These are phyloP conservation scores for Tortricodes alternella DNA, from an alignment of 2,888 invertebrate species.

Conservation along the genomic window DNA sequence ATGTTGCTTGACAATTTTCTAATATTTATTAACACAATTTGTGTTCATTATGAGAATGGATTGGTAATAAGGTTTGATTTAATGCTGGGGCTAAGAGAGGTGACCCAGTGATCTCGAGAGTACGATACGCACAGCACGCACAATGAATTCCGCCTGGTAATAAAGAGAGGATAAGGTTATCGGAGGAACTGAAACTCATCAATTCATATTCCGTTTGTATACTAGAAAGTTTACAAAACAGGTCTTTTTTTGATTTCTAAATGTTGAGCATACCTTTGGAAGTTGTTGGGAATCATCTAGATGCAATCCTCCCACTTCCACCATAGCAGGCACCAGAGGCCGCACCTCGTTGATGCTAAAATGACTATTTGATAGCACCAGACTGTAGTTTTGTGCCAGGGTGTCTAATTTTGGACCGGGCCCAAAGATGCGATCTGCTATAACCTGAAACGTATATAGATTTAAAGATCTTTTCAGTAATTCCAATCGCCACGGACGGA, in stretches of 20 bases:
- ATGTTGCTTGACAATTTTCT: too few species aligned
- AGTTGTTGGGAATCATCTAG: conserved; percentile 70
- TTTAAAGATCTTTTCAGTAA: not conserved
- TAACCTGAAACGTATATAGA: conserved; percentile 47
- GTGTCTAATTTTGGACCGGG: conserved; percentile 66
- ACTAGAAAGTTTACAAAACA: too few species aligned
- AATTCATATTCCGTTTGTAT: too few species aligned
- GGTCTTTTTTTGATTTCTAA: not conserved
- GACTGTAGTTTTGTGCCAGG: conserved; percentile 76
- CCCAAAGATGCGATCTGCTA: conserved; percentile 79
- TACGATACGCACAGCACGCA: conserved; percentile 37
- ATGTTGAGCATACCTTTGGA: conserved; percentile 59
- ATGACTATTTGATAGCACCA: conserved; percentile 81
- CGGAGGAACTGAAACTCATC: too few species aligned
- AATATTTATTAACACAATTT: too few species aligned
- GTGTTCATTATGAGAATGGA: too few species aligned
- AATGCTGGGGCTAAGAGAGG: conserved; percentile 32
- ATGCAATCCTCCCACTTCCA: conserved; percentile 83
- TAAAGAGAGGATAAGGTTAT: conserved; percentile 27
- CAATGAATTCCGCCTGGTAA: conserved; percentile 29
- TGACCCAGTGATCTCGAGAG: conserved; percentile 48
- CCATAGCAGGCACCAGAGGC: conserved; percentile 78
- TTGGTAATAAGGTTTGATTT: not conserved
- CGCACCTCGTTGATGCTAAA: conserved; percentile 80
- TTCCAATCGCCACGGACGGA: not conserved